phyloP scores from a whole-genome alignment of 2,888 invertebrate species.

The Acrocyrtus sp. region DNA sequence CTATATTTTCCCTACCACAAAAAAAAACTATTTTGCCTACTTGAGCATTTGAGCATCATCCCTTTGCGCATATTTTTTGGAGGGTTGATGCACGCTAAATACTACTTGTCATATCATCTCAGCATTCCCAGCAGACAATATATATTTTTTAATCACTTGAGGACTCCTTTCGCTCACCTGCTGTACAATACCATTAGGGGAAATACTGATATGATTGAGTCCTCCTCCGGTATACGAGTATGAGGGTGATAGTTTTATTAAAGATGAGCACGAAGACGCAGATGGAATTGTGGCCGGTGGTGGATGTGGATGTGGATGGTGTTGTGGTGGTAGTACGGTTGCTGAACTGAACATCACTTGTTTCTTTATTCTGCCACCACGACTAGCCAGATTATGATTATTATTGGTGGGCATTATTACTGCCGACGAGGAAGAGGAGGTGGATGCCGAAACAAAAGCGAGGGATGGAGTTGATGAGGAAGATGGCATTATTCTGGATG shows the following conservation, averaged over 20 bases:
- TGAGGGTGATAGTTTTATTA: slow-evolving; percentile 20
- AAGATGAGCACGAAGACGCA: slow-evolving; percentile 22
- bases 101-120: background rate
- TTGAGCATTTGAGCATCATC: too few relatives aligned
- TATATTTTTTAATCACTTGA: too few relatives aligned
- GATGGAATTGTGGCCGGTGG: slow-evolving; percentile 18
- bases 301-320: too few relatives aligned
- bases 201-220: slow-evolving; percentile 21
- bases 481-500: slow-evolving; percentile 4
- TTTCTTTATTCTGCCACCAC: slow-evolving; percentile 3
- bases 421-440: too few relatives aligned
- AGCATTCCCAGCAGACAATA: too few relatives aligned
- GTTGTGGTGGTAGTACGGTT: slow-evolving; percentile 17
- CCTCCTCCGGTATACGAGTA: slow-evolving; percentile 20
- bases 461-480: slow-evolving; percentile 29
- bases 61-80: background rate
- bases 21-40: too few relatives aligned
- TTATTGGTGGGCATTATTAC: background rate
- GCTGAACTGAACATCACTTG: slow-evolving; percentile 27
- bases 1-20: too few relatives aligned
- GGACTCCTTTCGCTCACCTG: slow-evolving; percentile 34
- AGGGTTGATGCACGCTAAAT: background rate
- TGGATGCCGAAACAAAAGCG: slow-evolving; percentile 6
- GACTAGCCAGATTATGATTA: slow-evolving; percentile 4
- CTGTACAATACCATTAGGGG: slow-evolving; percentile 7